Percentiles rank a stretch among this genome's conserved stretches.
phyloP scores from a whole-genome alignment of 1,140 invertebrate genomes.

The Venturia canescens region DNA sequence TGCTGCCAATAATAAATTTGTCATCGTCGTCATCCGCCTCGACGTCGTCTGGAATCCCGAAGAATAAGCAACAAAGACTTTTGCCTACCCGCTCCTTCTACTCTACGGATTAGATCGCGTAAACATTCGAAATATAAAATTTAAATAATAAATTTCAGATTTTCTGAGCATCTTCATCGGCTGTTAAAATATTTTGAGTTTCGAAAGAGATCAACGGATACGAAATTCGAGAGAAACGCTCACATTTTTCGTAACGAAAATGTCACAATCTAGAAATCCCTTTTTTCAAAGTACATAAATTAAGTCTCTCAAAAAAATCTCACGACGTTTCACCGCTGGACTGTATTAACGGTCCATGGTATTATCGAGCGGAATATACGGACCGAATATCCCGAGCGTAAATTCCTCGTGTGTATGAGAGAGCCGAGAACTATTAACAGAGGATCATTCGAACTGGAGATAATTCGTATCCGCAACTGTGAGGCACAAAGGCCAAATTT shows the following conservation, averaged over 20 bases:
- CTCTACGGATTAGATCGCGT: not conserved
- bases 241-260: too few relatives aligned
- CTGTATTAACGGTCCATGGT: too few relatives aligned
- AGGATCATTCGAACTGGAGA: not conserved
- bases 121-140: not conserved
- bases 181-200: too few relatives aligned
- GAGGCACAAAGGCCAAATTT: constrained; percentile 13
- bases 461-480: constrained; percentile 4
- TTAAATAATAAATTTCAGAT: not conserved
- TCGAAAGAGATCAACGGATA: too few relatives aligned
- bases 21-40: constrained; percentile 19
- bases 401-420: too few relatives aligned
- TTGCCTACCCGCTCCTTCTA: not conserved
- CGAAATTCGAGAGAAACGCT: too few relatives aligned
- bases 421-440: not conserved
- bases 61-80: constrained; percentile 18
- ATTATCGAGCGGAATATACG: too few relatives aligned
- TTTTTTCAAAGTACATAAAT: too few relatives aligned
- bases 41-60: constrained; percentile 9
- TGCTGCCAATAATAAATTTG: constrained; percentile 43
- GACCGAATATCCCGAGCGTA: too few relatives aligned
- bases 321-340: too few relatives aligned
- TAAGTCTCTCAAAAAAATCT: too few relatives aligned
- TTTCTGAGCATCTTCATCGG: not conserved
- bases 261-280: too few relatives aligned